Evolutionary conservation across 2,888 invertebrate species (phyloP), one percentile per base, ranked within the genome.

Genomic region (Meiosimyza decipiens): DNA sequence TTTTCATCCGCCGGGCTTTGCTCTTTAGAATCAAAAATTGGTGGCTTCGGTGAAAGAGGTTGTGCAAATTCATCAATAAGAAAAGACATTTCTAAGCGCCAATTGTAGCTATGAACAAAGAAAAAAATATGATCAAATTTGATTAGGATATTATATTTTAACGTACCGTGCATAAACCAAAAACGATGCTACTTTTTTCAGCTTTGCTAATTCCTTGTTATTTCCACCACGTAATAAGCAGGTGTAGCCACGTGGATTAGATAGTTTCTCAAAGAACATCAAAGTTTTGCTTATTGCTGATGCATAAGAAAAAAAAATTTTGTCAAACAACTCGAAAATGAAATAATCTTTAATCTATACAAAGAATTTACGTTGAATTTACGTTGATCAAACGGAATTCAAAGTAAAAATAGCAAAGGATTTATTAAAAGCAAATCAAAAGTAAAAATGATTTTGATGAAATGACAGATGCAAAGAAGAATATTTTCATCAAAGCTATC

Each of bases 231-330:
- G 90, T 3, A 99, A 87, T 4, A 97, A 86, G 59, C 98, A 92
- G 18, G 97, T 95, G 77, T 95, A 95, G 1, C 96, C 97, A 2
- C 96, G 89, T 0, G 93, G 90, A 81, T 92, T 91, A 0, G 94
- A 92, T 78, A 97, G 94, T 7, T 97, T 96, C 86, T 98, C 98
- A 79, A 98, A 93, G 79, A 95, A 94, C 95, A 99, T 95, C 49
- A 99, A 87, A 0, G 96, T 96, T 88, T 99, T 99, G 33, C 88
- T 88, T 0, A 89, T 88, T 80, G 90, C 91, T 92, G 62, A 12
- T 40, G 9, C 9, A 40, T 6, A 40, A 40, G 40, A 40, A 84
- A 52, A 83, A n/a, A 82, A 77, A 69, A 9, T 9, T 40, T 40
- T 0, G 3, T 40, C 40, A 40, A 1, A 52, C 33, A 15, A 6